Conservation (phyloP, 2,113 vertebrate genomes). For the Spea multiplicata region DNA sequence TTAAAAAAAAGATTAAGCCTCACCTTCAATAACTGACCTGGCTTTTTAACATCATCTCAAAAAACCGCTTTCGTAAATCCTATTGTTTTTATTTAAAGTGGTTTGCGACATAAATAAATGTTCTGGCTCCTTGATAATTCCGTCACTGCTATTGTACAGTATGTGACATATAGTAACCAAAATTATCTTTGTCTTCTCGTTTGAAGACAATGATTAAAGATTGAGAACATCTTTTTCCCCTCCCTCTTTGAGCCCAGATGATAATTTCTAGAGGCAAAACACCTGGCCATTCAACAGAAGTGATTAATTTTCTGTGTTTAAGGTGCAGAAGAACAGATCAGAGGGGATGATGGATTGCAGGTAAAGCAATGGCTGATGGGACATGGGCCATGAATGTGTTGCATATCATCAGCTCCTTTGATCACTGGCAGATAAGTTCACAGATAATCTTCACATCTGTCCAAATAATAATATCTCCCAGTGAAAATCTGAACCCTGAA, state of each 20-base stretch:
- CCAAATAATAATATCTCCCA: conserved; percentile 37
- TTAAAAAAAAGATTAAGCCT: too few relatives aligned
- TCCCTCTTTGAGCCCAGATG: conserved; percentile 15
- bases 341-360: conserved; percentile 83
- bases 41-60: too few relatives aligned
- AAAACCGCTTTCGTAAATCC: too few relatives aligned
- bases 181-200: background rate
- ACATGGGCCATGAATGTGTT: conserved; percentile 95
- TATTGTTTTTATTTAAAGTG: too few relatives aligned
- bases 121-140: conserved; percentile 42
- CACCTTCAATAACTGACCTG: too few relatives aligned
- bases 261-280: conserved; percentile 80
- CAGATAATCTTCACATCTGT: conserved; percentile 88
- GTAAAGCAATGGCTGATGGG: conserved; percentile 84
- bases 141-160: too few relatives aligned
- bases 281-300: conserved; percentile 83
- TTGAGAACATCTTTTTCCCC: background rate
- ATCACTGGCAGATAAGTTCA: conserved; percentile 89
- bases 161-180: background rate
- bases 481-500: conserved; percentile 31
- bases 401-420: conserved; percentile 91
- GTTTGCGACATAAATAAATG: too few relatives aligned
- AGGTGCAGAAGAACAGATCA: conserved; percentile 80
- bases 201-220: conserved; percentile 1
- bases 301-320: conserved; percentile 96